Evolutionary conservation across 2,113 vertebrate species (phyloP).

Genomic region (Labeo catla): DNA sequence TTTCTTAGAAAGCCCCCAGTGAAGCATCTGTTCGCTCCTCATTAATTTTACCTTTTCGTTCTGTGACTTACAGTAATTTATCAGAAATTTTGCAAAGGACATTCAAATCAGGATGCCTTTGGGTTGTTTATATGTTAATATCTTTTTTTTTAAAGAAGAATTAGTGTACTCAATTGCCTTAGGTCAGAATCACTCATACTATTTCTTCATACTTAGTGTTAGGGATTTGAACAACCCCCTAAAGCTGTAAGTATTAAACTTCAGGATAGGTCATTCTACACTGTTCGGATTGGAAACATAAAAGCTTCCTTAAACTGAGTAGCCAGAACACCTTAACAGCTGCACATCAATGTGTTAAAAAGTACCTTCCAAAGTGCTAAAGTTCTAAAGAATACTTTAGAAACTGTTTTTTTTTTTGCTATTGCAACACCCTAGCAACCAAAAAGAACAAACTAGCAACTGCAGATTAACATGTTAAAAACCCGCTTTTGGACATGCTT

Average conservation of each 20-base stretch:
- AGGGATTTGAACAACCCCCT: background rate
- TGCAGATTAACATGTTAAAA: background rate
- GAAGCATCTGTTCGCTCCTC: constrained; percentile 23
- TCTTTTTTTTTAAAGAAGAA: no score
- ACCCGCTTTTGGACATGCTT: background rate
- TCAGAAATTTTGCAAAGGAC: background rate
- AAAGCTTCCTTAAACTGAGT: background rate
- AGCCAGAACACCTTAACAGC: background rate
- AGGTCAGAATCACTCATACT: background rate
- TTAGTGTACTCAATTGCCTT: background rate
- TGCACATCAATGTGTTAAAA: no score
- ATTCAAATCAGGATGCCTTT: background rate
- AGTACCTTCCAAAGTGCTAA: no score
- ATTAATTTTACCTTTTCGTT: constrained; percentile 12
- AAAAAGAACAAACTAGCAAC: background rate
- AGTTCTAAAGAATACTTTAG: no score
- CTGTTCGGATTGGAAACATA: background rate
- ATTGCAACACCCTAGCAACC: background rate
- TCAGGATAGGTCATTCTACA: background rate
- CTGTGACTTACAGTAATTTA: background rate
- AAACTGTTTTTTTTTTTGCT: no score
- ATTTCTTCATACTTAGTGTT: background rate
- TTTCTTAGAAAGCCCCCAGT: constrained; percentile 32
- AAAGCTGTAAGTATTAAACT: background rate
- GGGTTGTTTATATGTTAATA: background rate